Conservation (phyloP, 2,797 vertebrate genomes). For the Liasis olivaceus region DNA sequence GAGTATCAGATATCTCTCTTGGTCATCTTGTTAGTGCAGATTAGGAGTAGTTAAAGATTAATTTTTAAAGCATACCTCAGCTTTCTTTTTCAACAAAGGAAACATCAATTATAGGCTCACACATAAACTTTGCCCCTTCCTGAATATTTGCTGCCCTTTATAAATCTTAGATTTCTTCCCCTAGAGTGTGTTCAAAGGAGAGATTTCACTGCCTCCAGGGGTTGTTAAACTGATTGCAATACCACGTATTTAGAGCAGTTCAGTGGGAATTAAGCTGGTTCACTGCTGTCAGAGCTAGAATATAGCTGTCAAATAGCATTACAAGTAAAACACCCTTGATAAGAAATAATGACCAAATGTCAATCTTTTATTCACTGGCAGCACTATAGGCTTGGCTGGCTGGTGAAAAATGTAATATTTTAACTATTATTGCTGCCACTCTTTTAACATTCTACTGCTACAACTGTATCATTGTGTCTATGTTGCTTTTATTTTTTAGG, state of each 20-base stretch:
- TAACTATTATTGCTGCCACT: conserved; percentile 63
- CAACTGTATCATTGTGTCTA: conserved; percentile 49
- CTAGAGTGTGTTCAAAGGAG: conserved; percentile 94
- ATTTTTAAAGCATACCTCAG: conserved; percentile 91
- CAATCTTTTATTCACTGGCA: conserved; percentile 78
- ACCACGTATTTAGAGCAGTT: conserved; percentile 94
- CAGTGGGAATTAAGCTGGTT: conserved; percentile 94
- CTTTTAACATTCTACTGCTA: conserved; percentile 61
- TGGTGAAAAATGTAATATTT: conserved; percentile 74
- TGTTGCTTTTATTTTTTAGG: conserved; percentile 42
- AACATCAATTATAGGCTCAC: conserved; percentile 92
- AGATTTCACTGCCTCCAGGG: conserved; percentile 90
- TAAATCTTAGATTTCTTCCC: conserved; percentile 91
- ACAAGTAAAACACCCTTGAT: conserved; percentile 87
- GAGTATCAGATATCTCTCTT: conserved; percentile 81
- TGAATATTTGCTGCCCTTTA: conserved; percentile 91
- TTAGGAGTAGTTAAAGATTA: conserved; percentile 97
- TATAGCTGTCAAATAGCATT: conserved; percentile 95
- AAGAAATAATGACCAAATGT: conserved; percentile 92
- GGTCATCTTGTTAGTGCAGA: conserved; percentile 87
- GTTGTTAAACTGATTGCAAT: conserved; percentile 98
- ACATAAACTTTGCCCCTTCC: conserved; percentile 91
- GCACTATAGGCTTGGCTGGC: conserved; percentile 61
- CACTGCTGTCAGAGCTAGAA: conserved; percentile 89
- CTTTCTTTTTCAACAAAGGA: conserved; percentile 87